phyloP scores from a whole-genome alignment of 2,113 vertebrate species.

The Megaleporinus macrocephalus region DNA sequence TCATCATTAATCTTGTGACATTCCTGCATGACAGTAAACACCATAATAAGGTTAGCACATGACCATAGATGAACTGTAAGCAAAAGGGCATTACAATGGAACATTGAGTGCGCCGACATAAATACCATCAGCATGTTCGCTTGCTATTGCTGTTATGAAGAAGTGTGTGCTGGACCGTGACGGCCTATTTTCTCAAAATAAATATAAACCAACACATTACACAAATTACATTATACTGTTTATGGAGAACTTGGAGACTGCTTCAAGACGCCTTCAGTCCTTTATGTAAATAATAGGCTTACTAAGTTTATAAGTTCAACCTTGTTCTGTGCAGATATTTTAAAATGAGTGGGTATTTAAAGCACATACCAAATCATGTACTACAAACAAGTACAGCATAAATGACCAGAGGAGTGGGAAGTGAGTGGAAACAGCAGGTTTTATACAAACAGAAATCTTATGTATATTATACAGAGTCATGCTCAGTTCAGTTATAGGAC shows the following conservation, averaged over 20 bases:
- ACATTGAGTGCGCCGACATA: neutral
- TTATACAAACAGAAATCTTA: neutral
- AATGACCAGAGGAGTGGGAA: neutral
- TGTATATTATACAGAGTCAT: neutral
- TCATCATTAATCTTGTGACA: neutral
- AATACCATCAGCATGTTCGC: neutral
- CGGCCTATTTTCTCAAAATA: neutral
- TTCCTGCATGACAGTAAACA: neutral
- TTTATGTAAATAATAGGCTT: constrained; percentile 4
- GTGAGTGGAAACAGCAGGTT: neutral
- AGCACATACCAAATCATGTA: neutral
- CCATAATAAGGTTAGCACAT: neutral
- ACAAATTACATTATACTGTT: constrained; percentile 2
- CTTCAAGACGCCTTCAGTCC: neutral
- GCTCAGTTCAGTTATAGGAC: neutral
- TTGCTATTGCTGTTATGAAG: neutral
- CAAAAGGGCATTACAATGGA: neutral
- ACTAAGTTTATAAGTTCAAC: neutral
- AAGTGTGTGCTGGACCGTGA: neutral
- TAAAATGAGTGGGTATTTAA: neutral
- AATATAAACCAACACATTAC: neutral
- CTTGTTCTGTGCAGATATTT: neutral
- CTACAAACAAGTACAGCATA: neutral
- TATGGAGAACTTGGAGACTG: neutral
- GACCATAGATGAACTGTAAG: neutral